These are phyloP conservation scores for Motacilla tschutschensis DNA, from an alignment of 2,113 vertebrate genomes.

Conservation along the genomic window DNA sequence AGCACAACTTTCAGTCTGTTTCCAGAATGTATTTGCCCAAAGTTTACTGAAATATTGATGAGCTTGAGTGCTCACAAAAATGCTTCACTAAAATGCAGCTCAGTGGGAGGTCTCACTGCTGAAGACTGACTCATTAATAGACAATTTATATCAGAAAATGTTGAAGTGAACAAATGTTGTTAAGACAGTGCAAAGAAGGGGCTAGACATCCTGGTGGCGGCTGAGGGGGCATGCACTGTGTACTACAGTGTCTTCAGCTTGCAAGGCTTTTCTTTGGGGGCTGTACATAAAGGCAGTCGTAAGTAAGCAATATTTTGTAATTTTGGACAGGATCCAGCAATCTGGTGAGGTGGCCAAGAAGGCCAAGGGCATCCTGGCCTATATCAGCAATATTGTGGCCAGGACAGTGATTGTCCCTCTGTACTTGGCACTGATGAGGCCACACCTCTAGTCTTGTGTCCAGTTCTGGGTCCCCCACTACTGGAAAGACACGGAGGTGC, in stretches of 20 bases:
- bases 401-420: neutral
- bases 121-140: neutral
- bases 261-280: neutral
- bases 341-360: neutral
- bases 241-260: neutral
- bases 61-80: neutral
- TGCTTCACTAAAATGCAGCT: neutral
- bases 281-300: neutral
- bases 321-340: neutral
- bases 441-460: rapidly evolving
- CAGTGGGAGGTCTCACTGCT: neutral
- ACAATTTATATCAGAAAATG: neutral
- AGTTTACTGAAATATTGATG: neutral
- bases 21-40: neutral
- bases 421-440: neutral
- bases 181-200: neutral
- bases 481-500: neutral
- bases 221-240: rapidly evolving
- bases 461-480: neutral
- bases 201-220: neutral
- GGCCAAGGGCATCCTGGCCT: neutral
- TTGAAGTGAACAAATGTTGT: neutral
- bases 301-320: neutral
- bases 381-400: neutral
- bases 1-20: neutral